Percentiles rank a stretch among this genome's conserved stretches.
phyloP scores from a whole-genome alignment of 1,140 invertebrate species.

The Paralvinella palmiformis region DNA sequence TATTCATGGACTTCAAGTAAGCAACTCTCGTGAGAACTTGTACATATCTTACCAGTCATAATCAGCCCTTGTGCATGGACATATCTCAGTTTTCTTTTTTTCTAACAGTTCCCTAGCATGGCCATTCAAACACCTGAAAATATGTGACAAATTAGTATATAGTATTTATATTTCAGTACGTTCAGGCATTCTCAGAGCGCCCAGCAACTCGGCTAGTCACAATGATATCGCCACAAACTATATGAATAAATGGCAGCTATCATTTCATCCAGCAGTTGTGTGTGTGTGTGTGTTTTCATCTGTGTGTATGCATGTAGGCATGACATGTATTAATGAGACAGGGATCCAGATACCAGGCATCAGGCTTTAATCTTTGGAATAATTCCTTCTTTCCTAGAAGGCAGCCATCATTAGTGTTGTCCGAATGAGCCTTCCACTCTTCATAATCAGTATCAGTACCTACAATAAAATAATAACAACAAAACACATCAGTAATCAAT shows the following conservation, averaged over 20 bases:
- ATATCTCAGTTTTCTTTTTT: constrained; percentile 19
- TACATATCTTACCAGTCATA: constrained; percentile 48
- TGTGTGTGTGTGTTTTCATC: too few species aligned
- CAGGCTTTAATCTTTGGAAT: constrained; percentile 33
- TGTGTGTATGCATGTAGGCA: too few species aligned
- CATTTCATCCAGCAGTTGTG: too few species aligned
- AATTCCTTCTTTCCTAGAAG: constrained; percentile 37
- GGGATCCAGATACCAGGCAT: constrained; percentile 31
- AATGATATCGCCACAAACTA: too few species aligned
- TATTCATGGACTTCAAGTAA: too few species aligned
- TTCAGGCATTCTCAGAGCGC: too few species aligned
- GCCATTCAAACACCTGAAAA: constrained; percentile 44
- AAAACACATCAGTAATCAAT: too few species aligned
- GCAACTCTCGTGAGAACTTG: too few species aligned
- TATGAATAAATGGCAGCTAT: too few species aligned
- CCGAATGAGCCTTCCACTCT: constrained; percentile 35
- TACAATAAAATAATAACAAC: constrained; percentile 23
- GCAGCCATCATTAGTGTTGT: constrained; percentile 32
- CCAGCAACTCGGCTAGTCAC: too few species aligned
- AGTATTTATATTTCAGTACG: constrained; percentile 9
- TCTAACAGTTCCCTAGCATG: constrained; percentile 24
- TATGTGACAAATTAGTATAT: constrained; percentile 4
- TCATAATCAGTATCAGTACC: constrained; percentile 35
- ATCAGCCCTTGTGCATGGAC: constrained; percentile 41
- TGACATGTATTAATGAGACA: constrained; percentile 12